Base-by-base conservation (phyloP, 2,888 invertebrate genomes). In the Aspidapion aeneum region DNA sequence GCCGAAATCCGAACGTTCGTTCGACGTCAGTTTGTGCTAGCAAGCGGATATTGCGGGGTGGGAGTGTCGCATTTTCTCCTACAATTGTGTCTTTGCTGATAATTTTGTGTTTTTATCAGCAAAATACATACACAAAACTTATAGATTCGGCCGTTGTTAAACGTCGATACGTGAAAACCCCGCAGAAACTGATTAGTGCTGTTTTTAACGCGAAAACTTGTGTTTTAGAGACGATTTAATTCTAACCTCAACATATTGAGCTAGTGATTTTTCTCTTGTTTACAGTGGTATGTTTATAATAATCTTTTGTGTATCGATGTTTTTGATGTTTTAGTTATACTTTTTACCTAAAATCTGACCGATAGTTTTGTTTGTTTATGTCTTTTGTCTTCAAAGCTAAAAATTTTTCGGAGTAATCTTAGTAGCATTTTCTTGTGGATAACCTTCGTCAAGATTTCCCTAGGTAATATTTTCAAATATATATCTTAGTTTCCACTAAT, bases 191-290 rank as follows among this genome's bases (percentile, higher is more conserved):
- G 3, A 7, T 35, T 35, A 35, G 35, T 35, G 5, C 35, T 7
- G 35, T 35, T 35, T 35, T 35, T 35, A 3, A 3, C 5, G 5
- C 5, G 35, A 35, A 35, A 35, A 35, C 35, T 35, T 35, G 35
- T 35, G 35, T 35, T 35, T 35, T 35, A 7, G 35, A 35, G 12
- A 18, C 16, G 17, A 52, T 52, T 52, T 58, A 69, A 70, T 71
- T 69, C 72, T 72, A 72, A 72, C 72, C 72, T 72, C 69, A 69
- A 69, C 71, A 66, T 66, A 64, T 67, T 66, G 69, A 69, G 65
- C 63, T 65, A 60, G 70, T 71, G 68, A 67, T 54, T 64, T 62
- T 67, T 67, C 57, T 60, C 64, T 57, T 66, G 58, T 65, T 67
- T 61, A 62, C 62, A 67, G 67, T 67, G 67, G 67, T 67, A 67